Evolutionary conservation across 2,113 vertebrate genomes (phyloP).

Genomic region (Larimichthys polyactis): DNA sequence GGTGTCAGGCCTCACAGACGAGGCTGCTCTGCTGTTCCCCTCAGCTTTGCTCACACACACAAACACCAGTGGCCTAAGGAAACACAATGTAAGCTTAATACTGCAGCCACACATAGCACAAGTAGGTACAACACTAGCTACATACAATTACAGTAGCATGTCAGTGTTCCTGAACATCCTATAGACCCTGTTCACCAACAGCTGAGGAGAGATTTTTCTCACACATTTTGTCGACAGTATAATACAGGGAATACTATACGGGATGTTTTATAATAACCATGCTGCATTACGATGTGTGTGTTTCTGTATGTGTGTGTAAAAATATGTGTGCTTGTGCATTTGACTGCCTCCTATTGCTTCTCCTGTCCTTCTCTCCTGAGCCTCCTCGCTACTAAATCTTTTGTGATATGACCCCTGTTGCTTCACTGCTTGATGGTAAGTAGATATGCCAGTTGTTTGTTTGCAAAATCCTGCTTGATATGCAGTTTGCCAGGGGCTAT

Average conservation of each 20-base stretch:
- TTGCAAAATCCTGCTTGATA: constrained; percentile 84
- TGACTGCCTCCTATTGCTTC: constrained; percentile 33
- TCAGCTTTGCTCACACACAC: constrained; percentile 54
- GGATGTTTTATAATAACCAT: background rate
- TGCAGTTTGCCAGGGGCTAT: constrained; percentile 85
- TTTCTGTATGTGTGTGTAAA: background rate
- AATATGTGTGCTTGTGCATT: constrained; percentile 29
- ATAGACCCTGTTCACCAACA: background rate
- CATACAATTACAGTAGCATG: background rate
- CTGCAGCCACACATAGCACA: constrained; percentile 23
- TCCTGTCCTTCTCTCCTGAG: constrained; percentile 47
- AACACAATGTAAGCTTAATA: constrained; percentile 21
- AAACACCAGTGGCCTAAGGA: constrained; percentile 37
- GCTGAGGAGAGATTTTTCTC: background rate
- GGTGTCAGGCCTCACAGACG: constrained; percentile 69
- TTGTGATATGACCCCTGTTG: constrained; percentile 69
- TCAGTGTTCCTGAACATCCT: background rate
- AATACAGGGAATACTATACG: constrained; percentile 3
- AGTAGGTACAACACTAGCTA: constrained; percentile 6
- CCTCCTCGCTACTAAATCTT: constrained; percentile 68
- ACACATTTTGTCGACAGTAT: background rate
- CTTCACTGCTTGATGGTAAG: constrained; percentile 79
- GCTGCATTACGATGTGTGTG: background rate
- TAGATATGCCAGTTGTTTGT: constrained; percentile 84
- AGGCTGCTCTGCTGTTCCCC: constrained; percentile 57